Evolutionary conservation across 2,113 vertebrate genomes (phyloP).

Genomic region (Tragelaphus scriptus): DNA sequence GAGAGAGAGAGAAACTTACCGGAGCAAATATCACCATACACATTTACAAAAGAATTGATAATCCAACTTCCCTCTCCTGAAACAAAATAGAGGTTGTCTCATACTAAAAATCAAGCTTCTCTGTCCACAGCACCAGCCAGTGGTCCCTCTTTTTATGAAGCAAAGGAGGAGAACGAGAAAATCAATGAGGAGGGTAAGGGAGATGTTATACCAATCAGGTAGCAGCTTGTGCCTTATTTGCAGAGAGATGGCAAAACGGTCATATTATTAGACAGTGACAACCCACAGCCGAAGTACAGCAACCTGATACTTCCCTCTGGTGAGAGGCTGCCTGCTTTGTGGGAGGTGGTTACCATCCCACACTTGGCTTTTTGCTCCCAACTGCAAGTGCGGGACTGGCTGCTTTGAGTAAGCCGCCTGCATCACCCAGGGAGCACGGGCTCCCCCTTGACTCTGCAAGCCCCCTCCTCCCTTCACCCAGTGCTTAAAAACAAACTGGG

Average conservation of each 20-base stretch:
- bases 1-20: slow-evolving; percentile 83
- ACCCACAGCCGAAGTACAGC: slow-evolving; percentile 68
- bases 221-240: slow-evolving; percentile 83
- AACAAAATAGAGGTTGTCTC: slow-evolving; percentile 83
- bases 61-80: slow-evolving; percentile 85
- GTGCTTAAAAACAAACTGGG: slow-evolving; percentile 23
- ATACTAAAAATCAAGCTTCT: slow-evolving; percentile 86
- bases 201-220: slow-evolving; percentile 84
- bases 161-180: slow-evolving; percentile 82
- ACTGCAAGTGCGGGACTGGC: not conserved
- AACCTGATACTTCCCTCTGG: slow-evolving; percentile 59
- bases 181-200: slow-evolving; percentile 85
- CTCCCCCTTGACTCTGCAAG: slow-evolving; percentile 11
- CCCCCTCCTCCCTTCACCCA: slow-evolving; percentile 39
- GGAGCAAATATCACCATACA: slow-evolving; percentile 97
- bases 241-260: slow-evolving; percentile 80
- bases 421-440: not conserved
- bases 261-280: slow-evolving; percentile 80
- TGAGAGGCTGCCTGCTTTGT: slow-evolving; percentile 63
- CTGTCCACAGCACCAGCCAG: slow-evolving; percentile 78
- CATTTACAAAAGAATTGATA: slow-evolving; percentile 91
- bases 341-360: slow-evolving; percentile 61
- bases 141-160: slow-evolving; percentile 82
- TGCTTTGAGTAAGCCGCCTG: not conserved
- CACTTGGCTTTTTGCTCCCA: slow-evolving; percentile 62